Base-by-base conservation (phyloP, 1,140 invertebrate genomes). In the Formica exsecta region DNA sequence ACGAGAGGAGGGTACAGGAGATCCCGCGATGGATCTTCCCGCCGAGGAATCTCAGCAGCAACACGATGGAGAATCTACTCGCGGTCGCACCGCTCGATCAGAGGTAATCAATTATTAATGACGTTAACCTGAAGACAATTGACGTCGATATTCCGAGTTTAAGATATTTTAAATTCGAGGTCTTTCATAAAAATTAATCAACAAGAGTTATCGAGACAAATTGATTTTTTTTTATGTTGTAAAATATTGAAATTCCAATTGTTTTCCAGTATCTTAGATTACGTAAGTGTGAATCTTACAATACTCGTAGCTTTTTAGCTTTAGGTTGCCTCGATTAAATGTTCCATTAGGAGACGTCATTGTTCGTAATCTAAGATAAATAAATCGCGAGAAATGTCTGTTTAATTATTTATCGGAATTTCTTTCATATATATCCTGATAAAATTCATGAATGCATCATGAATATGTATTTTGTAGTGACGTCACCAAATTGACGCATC, bases 51-150 rank as follows among this genome's bases (percentile, higher is more conserved):
- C 87, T 94, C 57, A 94, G 93, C 25, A 86, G 89, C 13, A 86
- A 86, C 1, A 93, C 88, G 65, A 68, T 93, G 71, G 89, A 94
- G 29, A 95, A 94, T 92, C 86, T 95, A 19, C 76, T 95, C 59
- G 93, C 91, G 57, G 89, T 95, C 62, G 93, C 92, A 65, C 94
- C 95, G 41, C 92, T 94, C 87, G 94, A 95, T 89, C 92, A 92
- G 80, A 93, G 93, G 94, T 95, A 92, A 86, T 80, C 13, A 0
- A 44, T 65, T n/a, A 44, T 81, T 73, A 61, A 81, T 29, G 9
- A 25, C 8, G n/a, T 79, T 79, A 68, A 36, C 9, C 22, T 9
- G 9, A 36, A 3, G 22, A 54, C 16, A n/a, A 13, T 29, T 16
- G 48, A 41, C n/a, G 32, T 25, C 9, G 25, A 19, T 57, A 13